These are phyloP conservation scores for Leucosticte australis DNA, from an alignment of 2,113 vertebrate genomes.

Conservation along the genomic window DNA sequence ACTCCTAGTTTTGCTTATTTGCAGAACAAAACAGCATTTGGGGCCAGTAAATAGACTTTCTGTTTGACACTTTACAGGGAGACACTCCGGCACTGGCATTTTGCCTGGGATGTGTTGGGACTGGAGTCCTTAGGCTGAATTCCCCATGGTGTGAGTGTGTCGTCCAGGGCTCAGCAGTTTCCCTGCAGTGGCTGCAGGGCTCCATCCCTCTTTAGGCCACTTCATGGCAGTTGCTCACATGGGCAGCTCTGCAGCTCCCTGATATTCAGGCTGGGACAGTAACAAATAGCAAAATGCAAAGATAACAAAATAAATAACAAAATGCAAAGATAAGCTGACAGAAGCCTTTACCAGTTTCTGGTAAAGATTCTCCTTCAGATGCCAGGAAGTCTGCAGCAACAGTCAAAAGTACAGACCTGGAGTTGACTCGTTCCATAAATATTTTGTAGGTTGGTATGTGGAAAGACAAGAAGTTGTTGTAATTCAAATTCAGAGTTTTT, in stretches of 20 bases:
- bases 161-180: neutral
- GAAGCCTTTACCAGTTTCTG: neutral
- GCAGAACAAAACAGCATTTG: neutral
- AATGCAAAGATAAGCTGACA: neutral
- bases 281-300: neutral
- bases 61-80: neutral
- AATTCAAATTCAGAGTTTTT: neutral
- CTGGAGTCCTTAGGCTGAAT: neutral
- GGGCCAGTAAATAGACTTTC: neutral
- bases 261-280: neutral
- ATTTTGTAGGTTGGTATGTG: neutral
- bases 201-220: neutral
- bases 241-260: neutral
- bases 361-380: neutral
- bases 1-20: neutral
- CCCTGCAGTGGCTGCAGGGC: neutral
- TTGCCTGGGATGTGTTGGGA: neutral
- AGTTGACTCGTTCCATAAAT: neutral
- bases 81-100: neutral
- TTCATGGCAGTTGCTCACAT: neutral
- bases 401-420: neutral
- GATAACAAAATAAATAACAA: neutral
- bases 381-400: neutral
- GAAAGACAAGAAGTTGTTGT: neutral
- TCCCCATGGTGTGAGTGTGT: neutral